A percentile compares a stretch with the other conserved stretches of the same genome.
These are phyloP conservation scores for Centropus unirufus DNA, from an alignment of 2,113 vertebrate genomes.

Conservation along the genomic window DNA sequence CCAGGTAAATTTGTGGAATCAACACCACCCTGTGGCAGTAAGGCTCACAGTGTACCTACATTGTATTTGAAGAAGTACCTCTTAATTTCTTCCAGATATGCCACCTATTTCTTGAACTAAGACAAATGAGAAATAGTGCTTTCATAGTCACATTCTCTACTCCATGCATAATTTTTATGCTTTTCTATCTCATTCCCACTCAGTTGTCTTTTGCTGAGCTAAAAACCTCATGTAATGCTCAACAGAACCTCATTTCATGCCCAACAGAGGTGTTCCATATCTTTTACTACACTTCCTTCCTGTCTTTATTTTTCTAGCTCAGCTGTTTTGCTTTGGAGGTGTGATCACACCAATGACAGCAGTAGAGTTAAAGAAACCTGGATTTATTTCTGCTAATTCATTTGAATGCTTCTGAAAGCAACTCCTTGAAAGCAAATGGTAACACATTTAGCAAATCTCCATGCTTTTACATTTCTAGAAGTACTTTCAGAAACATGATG, in stretches of 20 bases:
- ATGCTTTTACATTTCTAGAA: background rate
- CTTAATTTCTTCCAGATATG: background rate
- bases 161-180: background rate
- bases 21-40: background rate
- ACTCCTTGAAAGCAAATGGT: background rate
- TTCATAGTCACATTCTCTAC: background rate
- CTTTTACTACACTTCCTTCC: background rate
- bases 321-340: background rate
- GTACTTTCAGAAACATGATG: background rate
- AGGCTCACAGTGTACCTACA: background rate
- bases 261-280: background rate
- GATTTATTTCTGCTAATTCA: background rate
- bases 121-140: rapidly evolving
- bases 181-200: background rate
- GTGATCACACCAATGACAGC: background rate
- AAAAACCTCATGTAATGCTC: background rate
- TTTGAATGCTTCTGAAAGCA: background rate
- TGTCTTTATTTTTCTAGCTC: background rate
- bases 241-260: background rate
- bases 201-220: background rate
- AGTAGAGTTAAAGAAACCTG: background rate
- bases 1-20: background rate
- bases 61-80: background rate
- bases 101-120: background rate
- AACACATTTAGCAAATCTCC: background rate